These are phyloP conservation scores for Acanthacorydalis orientalis DNA, from an alignment of 2,888 invertebrate species.

Conservation along the genomic window DNA sequence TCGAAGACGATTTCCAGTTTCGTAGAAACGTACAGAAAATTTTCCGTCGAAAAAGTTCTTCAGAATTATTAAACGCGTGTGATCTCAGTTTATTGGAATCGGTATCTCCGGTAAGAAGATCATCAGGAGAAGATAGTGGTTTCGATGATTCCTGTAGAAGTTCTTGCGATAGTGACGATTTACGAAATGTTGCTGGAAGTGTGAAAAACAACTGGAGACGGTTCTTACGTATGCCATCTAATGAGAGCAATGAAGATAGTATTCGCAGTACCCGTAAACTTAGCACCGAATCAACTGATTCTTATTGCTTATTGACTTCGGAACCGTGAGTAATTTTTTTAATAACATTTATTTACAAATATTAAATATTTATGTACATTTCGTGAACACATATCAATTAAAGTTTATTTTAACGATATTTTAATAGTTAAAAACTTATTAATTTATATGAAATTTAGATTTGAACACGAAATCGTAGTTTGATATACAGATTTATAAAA, in stretches of 20 bases:
- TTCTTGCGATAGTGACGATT: slow-evolving; percentile 6
- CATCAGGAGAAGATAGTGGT: slow-evolving; percentile 4
- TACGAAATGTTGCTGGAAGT: background rate
- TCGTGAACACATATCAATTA: too few relatives aligned
- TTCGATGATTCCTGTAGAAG: slow-evolving; percentile 6
- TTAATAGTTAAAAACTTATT: too few relatives aligned
- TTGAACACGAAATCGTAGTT: too few relatives aligned
- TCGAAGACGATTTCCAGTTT: slow-evolving; percentile 2
- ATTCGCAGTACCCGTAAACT: slow-evolving; percentile 21
- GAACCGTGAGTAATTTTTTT: slow-evolving; percentile 10
- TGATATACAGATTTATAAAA: too few relatives aligned
- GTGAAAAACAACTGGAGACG: slow-evolving; percentile 2
- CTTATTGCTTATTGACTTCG: slow-evolving; percentile 11
- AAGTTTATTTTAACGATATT: too few relatives aligned
- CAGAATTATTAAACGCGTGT: background rate
- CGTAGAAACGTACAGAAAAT: background rate
- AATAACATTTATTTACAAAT: background rate
- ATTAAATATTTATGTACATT: too few relatives aligned
- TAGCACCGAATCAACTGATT: slow-evolving; percentile 19
- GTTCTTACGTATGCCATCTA: background rate
- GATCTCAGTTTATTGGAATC: background rate
- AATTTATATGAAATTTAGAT: too few relatives aligned
- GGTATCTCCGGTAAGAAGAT: background rate
- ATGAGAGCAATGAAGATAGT: background rate
- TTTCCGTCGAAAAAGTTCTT: background rate